These are phyloP conservation scores for Etheostoma cragini DNA, from an alignment of 2,113 vertebrate genomes.

Conservation along the genomic window DNA sequence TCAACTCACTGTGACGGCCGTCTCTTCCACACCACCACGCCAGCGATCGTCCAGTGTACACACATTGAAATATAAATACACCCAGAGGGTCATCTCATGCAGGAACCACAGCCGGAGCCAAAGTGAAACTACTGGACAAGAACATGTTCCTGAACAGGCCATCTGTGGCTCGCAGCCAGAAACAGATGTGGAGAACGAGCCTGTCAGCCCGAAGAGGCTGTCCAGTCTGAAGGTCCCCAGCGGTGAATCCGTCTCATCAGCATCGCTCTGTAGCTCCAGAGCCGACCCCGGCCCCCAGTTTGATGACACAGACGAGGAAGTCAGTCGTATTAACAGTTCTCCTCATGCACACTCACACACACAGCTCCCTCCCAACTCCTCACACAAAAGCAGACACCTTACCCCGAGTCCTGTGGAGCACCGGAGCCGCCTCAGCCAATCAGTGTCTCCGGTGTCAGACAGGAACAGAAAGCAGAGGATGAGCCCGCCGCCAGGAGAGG, in stretches of 20 bases:
- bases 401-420: conserved; percentile 72
- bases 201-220: conserved; percentile 35
- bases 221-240: conserved; percentile 51
- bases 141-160: conserved; percentile 48
- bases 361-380: conserved; percentile 80
- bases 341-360: conserved; percentile 69
- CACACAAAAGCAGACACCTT: conserved; percentile 71
- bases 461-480: conserved; percentile 90
- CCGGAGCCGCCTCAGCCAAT: conserved; percentile 71
- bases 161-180: conserved; percentile 36
- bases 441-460: conserved; percentile 81
- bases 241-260: conserved; percentile 50
- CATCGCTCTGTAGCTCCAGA: conserved; percentile 56
- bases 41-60: conserved; percentile 76
- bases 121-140: conserved; percentile 53
- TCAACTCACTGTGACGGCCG: conserved; percentile 56
- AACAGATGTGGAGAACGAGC: conserved; percentile 28
- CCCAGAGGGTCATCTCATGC: conserved; percentile 77
- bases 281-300: conserved; percentile 62
- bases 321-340: conserved; percentile 87
- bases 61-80: conserved; percentile 70
- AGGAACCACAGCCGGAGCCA: conserved; percentile 71
- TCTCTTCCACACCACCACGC: conserved; percentile 62
- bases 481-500: conserved; percentile 90
- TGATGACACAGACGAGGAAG: conserved; percentile 87